Evolutionary conservation across 1,140 invertebrate genomes (phyloP).

Genomic region (roundworm (Caenorhabditis elegans)): WBcel235 BX284606.5:2503501-2504000

Average conservation of each 20-base stretch:
- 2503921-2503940: not conserved
- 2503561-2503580: too few species aligned
- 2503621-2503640: not conserved
- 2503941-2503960: not conserved
- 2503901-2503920: not conserved
- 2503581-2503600: too few species aligned
- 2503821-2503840: not conserved
- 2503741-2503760: not conserved
- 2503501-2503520: too few species aligned
- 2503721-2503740: conserved; percentile 1
- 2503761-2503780: conserved; percentile 32
- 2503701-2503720: not conserved
- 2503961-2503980: too few species aligned
- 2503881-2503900: not conserved
- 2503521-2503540: too few species aligned
- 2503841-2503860: not conserved
- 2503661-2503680: conserved; percentile 1
- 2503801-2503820: too few species aligned
- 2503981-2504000: too few species aligned
- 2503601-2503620: conserved; percentile 38
- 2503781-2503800: not conserved
- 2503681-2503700: not conserved
- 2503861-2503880: not conserved
- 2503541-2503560: too few species aligned
- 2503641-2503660: not conserved